phyloP scores from a whole-genome alignment of 2,113 vertebrate genomes.

The Cariama cristata region DNA sequence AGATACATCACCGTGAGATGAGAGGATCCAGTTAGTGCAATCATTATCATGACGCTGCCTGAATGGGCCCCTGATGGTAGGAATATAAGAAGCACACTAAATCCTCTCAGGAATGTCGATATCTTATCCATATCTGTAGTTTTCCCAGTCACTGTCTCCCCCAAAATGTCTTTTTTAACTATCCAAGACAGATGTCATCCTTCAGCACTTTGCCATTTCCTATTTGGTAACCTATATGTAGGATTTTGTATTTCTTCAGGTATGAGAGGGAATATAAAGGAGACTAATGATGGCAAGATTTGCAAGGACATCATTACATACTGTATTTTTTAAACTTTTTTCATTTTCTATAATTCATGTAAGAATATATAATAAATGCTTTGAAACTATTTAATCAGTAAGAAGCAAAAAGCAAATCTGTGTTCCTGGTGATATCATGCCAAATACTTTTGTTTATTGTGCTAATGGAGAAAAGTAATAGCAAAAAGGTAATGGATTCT shows the following conservation, averaged over 20 bases:
- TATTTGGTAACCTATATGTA: neutral
- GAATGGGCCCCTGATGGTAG: neutral
- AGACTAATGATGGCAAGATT: neutral
- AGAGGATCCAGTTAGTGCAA: neutral
- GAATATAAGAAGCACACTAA: neutral
- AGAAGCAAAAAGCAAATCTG: neutral
- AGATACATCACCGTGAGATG: neutral
- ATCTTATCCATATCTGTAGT: neutral
- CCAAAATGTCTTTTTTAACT: neutral
- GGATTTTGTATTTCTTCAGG: neutral
- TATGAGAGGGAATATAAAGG: neutral
- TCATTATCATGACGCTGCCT: neutral
- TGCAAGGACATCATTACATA: neutral
- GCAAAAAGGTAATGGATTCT: neutral
- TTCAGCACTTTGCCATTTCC: neutral
- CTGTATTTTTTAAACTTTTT: too few species aligned
- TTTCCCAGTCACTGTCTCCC: neutral
- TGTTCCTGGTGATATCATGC: fast-evolving
- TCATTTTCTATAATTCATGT: neutral
- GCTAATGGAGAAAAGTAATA: neutral
- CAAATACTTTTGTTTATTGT: neutral
- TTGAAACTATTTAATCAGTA: neutral
- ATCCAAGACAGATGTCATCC: neutral
- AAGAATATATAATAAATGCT: neutral
- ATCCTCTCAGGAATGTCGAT: neutral